Evolutionary conservation across 2,888 invertebrate genomes (phyloP), one percentile per base, ranked within the genome.

Genomic region (Eulithis prunata): DNA sequence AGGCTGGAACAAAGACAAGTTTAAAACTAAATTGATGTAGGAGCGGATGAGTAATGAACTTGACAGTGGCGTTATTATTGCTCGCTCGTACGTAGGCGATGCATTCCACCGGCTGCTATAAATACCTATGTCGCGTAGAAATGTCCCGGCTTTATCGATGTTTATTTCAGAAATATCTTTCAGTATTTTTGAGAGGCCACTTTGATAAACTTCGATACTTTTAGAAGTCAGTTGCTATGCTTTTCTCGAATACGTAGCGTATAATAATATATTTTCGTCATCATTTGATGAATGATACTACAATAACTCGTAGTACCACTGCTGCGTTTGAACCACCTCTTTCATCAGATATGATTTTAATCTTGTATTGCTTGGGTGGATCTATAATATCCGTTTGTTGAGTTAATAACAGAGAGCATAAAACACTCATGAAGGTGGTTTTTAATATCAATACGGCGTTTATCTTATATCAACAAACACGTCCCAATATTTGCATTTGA

Each of bases 21-120:
- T 62, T 58, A 21, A 57, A 61, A 61, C 38, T 38, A 38, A 38
- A 61, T 60, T 51, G 60, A 65, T 62, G 53, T 54, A 43, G 46
- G 57, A 60, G 52, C 65, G 62, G 57, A 63, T 58, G 67, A 67
- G 61, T 60, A 64, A 69, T 90, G 90, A 90, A 90, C 91, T 91
- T 91, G 91, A 91, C 90, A 91, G 89, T 90, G 88, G 85, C 78
- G 81, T 82, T 86, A 83, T 85, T 88, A 85, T 84, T 82, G 79
- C 77, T 73, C 69, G 79, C 74, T 71, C 68, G 77, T 78, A 82
- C 82, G 86, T 84, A 85, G 86, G 86, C 79, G 80, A 79, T 77
- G 79, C 81, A 83, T 82, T 80, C 78, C 75, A 72, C 21, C 71
- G 74, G 72, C 64, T 66, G 76, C 82, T 86, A 87, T 85, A 86